Percentiles rank a stretch among this genome's conserved stretches.
These are phyloP conservation scores for Adela reaumurella DNA, from an alignment of 2,888 invertebrate genomes.

Conservation along the genomic window DNA sequence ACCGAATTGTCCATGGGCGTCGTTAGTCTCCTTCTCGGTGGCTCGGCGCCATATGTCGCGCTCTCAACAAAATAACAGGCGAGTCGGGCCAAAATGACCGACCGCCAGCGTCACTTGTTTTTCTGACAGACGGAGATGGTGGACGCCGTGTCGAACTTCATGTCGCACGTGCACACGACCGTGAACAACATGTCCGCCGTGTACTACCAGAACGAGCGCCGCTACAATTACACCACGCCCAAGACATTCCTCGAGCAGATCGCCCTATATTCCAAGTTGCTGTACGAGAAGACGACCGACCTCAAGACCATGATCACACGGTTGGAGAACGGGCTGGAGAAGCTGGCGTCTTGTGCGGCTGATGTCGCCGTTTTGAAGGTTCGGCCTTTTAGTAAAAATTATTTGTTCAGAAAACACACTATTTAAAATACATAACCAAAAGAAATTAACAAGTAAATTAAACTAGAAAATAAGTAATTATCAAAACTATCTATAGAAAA, in stretches of 20 bases:
- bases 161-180: slow-evolving; percentile 92
- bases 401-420: too few species aligned
- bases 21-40: too few species aligned
- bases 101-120: background rate
- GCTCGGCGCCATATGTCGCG: too few species aligned
- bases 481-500: too few species aligned
- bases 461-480: too few species aligned
- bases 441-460: too few species aligned
- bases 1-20: too few species aligned
- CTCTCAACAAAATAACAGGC: too few species aligned
- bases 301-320: slow-evolving; percentile 72
- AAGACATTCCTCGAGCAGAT: slow-evolving; percentile 97
- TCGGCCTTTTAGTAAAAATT: too few species aligned
- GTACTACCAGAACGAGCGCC: slow-evolving; percentile 84
- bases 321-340: too few species aligned
- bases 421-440: too few species aligned
- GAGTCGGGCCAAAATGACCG: too few species aligned
- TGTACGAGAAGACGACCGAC: slow-evolving; percentile 65
- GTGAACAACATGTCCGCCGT: slow-evolving; percentile 87
- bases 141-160: slow-evolving; percentile 86
- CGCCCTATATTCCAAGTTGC: slow-evolving; percentile 85
- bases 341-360: slow-evolving; percentile 75
- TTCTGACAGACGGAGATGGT: slow-evolving; percentile 59
- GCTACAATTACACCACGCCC: slow-evolving; percentile 96
- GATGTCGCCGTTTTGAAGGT: slow-evolving; percentile 85